Conservation (phyloP, 1,140 invertebrate species). For the Pristionchus pacificus region DNA sequence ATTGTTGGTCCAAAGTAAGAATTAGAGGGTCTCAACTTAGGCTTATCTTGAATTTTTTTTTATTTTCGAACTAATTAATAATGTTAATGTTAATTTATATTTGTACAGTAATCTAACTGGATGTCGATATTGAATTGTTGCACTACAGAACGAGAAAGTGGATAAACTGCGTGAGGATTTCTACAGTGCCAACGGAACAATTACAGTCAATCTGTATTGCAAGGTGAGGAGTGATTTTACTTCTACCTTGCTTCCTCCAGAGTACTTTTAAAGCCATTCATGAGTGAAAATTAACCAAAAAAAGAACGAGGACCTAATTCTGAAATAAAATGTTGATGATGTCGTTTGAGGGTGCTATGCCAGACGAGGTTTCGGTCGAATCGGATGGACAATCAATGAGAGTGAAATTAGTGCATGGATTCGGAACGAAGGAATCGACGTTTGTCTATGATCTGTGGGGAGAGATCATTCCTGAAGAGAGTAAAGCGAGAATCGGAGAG, state of each 20-base stretch:
- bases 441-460: slow-evolving; percentile 78
- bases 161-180: slow-evolving; percentile 49
- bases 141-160: slow-evolving; percentile 32
- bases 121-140: neutral
- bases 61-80: slow-evolving; percentile 57
- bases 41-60: slow-evolving; percentile 22
- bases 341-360: slow-evolving; percentile 71
- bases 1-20: slow-evolving; percentile 78
- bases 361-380: slow-evolving; percentile 71
- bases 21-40: slow-evolving; percentile 13
- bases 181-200: slow-evolving; percentile 41
- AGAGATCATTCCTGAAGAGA: slow-evolving; percentile 67
- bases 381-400: slow-evolving; percentile 78
- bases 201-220: slow-evolving; percentile 50
- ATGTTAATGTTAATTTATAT: too few species aligned
- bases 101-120: slow-evolving; percentile 22
- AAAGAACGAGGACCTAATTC: too few species aligned
- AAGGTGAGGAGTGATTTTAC: slow-evolving; percentile 39
- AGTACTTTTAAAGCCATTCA: too few species aligned
- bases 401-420: slow-evolving; percentile 74
- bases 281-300: too few species aligned
- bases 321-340: too few species aligned
- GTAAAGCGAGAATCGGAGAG: slow-evolving; percentile 73
- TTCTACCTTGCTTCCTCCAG: too few species aligned
- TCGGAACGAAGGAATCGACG: slow-evolving; percentile 72